Conservation (phyloP, 2,113 vertebrate species). For the Cebus imitator region DNA sequence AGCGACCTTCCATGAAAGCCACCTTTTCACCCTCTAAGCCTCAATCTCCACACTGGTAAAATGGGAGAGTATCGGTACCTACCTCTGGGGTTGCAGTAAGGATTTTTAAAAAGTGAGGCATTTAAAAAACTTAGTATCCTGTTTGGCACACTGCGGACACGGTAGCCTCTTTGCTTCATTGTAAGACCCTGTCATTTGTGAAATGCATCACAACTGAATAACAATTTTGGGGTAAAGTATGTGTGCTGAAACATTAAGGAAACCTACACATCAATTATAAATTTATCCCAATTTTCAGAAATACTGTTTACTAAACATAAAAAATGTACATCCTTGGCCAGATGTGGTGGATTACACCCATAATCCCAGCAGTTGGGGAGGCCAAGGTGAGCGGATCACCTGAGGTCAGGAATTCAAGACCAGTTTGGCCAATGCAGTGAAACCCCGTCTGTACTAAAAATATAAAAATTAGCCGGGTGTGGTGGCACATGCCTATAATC, state of each 20-base stretch:
- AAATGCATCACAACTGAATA: background rate
- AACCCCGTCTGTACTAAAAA: too few relatives aligned
- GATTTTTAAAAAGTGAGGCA: background rate
- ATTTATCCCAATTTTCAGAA: background rate
- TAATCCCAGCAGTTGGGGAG: too few relatives aligned
- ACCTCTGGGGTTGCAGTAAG: background rate
- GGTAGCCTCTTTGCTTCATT: too few relatives aligned
- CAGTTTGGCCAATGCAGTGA: too few relatives aligned
- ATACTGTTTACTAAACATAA: background rate
- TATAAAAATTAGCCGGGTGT: too few relatives aligned
- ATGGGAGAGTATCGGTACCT: background rate
- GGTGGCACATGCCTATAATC: too few relatives aligned
- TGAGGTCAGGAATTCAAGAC: too few relatives aligned
- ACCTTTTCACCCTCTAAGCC: background rate
- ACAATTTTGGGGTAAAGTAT: background rate
- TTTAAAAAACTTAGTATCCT: background rate
- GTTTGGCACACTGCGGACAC: background rate
- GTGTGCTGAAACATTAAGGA: background rate
- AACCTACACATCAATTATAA: background rate
- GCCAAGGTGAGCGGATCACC: too few relatives aligned
- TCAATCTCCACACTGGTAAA: background rate
- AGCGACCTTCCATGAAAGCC: background rate
- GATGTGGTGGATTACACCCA: too few relatives aligned
- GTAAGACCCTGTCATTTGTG: background rate
- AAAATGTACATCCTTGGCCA: background rate